These are phyloP conservation scores for Orthosia incerta DNA, from an alignment of 2,888 invertebrate species.

Conservation along the genomic window DNA sequence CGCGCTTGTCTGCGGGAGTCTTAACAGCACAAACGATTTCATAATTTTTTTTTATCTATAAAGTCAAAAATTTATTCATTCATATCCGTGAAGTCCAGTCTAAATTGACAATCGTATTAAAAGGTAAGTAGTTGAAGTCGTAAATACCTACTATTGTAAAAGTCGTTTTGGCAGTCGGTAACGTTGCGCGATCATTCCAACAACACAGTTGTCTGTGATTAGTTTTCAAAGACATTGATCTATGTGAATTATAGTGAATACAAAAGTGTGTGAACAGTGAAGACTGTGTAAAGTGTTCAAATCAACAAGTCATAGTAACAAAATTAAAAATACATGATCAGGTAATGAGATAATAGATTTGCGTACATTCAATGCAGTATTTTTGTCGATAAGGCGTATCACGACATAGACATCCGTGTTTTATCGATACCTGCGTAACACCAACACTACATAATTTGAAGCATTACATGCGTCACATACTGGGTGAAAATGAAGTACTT, in stretches of 20 bases:
- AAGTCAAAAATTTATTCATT: neutral
- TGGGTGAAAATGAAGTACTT: constrained; percentile 48
- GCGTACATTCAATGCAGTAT: constrained; percentile 84
- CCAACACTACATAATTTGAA: constrained; percentile 32
- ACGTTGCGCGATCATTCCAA: constrained; percentile 8
- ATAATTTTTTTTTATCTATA: neutral
- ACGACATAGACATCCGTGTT: constrained; percentile 53
- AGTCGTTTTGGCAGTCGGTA: constrained; percentile 38
- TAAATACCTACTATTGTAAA: neutral
- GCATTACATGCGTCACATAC: constrained; percentile 55
- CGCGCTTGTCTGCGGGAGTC: neutral
- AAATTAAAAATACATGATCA: constrained; percentile 62
- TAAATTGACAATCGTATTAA: neutral
- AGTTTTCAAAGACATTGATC: neutral
- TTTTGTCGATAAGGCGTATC: constrained; percentile 63
- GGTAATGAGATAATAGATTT: constrained; percentile 72
- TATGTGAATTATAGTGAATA: constrained; percentile 18
- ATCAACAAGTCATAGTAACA: neutral
- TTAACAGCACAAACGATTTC: too few relatives aligned
- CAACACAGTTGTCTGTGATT: constrained; percentile 12
- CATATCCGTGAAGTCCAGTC: neutral
- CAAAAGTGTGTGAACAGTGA: neutral
- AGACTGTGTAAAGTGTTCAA: constrained; percentile 11
- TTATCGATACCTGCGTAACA: constrained; percentile 64
- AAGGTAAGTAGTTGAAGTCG: neutral